Percentiles rank a stretch among this genome's conserved stretches.
phyloP scores from a whole-genome alignment of 2,797 vertebrate genomes.

The Synaphobranchus kaupii region DNA sequence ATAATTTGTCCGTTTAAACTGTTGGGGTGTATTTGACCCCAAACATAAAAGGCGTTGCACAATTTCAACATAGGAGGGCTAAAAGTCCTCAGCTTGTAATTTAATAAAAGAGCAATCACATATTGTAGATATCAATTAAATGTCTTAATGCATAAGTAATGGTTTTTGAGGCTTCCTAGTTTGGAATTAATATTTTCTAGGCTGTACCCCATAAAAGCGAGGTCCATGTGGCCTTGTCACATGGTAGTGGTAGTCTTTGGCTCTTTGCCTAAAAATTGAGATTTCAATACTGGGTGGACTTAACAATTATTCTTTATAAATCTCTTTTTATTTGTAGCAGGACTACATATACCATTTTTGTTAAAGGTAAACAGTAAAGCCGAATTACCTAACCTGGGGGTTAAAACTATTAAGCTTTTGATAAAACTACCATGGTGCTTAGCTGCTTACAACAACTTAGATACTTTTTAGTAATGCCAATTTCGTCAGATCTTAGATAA shows the following conservation, averaged over 20 bases:
- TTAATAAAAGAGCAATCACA: background rate
- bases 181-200: background rate
- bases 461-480: no score
- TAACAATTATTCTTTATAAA: background rate
- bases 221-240: background rate
- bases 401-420: no score
- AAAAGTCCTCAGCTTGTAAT: background rate
- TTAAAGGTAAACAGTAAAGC: background rate
- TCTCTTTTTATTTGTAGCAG: background rate
- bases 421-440: no score
- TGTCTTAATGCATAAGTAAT: background rate
- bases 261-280: background rate
- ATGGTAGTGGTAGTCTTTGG: background rate
- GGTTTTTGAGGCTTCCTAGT: background rate
- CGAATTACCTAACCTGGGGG: no score
- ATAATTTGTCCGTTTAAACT: no score
- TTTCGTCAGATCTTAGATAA: no score
- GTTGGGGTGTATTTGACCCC: no score
- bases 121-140: background rate
- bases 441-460: no score
- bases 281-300: background rate
- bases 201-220: background rate
- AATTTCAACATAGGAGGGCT: no score
- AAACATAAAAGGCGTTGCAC: no score
- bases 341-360: constrained; percentile 1